Evolutionary conservation across 2,797 vertebrate genomes (phyloP).

Genomic region (Psittacula derbiana): DNA sequence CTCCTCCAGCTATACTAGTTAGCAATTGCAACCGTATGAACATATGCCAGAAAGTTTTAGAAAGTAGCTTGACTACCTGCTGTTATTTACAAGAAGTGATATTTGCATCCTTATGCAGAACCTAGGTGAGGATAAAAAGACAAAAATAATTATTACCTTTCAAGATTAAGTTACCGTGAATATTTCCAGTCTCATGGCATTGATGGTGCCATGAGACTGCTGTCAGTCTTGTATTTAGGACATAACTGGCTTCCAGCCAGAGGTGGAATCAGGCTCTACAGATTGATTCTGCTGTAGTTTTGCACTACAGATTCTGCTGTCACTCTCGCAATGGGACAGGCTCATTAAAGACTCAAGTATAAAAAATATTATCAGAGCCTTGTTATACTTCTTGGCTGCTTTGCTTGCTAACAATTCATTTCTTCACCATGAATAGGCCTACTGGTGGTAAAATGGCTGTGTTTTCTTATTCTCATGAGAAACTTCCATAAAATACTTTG

Average conservation of each 20-base stretch:
- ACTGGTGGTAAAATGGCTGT: background rate
- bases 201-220: background rate
- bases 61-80: background rate
- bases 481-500: background rate
- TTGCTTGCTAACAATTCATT: conserved; percentile 6
- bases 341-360: background rate
- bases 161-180: background rate
- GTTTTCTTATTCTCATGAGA: background rate
- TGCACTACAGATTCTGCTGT: background rate
- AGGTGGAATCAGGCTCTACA: background rate
- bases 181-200: background rate
- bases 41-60: background rate
- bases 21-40: background rate
- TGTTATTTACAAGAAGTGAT: background rate
- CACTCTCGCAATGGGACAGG: background rate
- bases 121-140: background rate
- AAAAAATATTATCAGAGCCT: background rate
- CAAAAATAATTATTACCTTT: background rate
- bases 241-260: background rate
- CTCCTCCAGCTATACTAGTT: background rate
- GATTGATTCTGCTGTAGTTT: background rate
- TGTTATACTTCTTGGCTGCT: background rate
- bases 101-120: conserved; percentile 2
- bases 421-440: background rate
- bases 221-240: background rate